Conservation (phyloP, 2,797 vertebrate genomes). For the Carcharodon carcharias region DNA sequence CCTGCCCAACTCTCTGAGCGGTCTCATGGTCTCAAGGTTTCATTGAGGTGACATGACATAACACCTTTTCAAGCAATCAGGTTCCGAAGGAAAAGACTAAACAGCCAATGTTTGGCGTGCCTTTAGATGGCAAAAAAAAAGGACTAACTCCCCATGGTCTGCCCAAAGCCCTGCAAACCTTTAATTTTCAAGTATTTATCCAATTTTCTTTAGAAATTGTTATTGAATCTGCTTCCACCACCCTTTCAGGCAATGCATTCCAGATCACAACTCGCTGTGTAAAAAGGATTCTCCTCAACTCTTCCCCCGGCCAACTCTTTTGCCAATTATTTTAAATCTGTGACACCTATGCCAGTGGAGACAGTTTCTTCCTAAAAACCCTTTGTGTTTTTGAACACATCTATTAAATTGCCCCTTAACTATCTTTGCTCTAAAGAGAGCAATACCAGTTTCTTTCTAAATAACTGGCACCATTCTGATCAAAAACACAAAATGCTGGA, state of each 20-base stretch:
- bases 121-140: not conserved
- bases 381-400: not conserved
- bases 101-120: not conserved
- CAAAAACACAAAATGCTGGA: no score
- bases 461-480: no score
- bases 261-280: not conserved
- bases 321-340: not conserved
- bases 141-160: no score
- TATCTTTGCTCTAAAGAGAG: no score
- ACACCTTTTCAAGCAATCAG: no score
- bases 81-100: not conserved
- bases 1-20: no score
- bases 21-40: no score
- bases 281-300: not conserved
- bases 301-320: not conserved
- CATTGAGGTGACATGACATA: no score
- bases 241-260: not conserved
- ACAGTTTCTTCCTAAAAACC: not conserved
- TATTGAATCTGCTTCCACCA: not conserved
- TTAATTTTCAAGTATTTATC: no score
- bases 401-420: not conserved
- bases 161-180: no score
- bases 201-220: no score
- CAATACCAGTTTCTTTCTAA: no score
- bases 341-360: not conserved